Base-by-base conservation (phyloP, 2,113 vertebrate species). In the Chinchilla lanigera region DNA sequence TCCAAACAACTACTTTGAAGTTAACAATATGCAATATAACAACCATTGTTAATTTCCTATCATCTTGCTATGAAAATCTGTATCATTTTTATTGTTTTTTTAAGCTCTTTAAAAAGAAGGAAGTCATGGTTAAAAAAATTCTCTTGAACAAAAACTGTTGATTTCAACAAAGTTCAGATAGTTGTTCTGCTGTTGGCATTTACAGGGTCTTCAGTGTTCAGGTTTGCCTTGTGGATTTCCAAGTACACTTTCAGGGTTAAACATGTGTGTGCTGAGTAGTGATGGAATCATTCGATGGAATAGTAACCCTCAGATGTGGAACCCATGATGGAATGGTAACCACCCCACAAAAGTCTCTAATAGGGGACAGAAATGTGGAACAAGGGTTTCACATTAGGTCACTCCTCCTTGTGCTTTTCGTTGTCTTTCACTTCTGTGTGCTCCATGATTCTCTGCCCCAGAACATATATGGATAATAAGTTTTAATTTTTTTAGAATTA, bases 291-390 rank as follows among this genome's bases (percentile, higher is more conserved):
- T 10, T 35, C 5, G 7, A 5, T 33, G 8, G 16, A 63, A n/a
- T 0, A 1, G 10, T 4, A 9, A 0, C 44, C 33, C 6, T 30
- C 2, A 19, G 54, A 60, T 58, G 9, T 2, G 11, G 17, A 0
- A 0, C 4, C 52, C 22, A 3, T 16, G n/a, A 30, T 8, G 73
- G 73, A 30, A 30, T 47, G 26, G 26, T 30, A 4, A 24, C 67
- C 20, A 0, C 0, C 52, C 28, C 35, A 9, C 1, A 6, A 1
- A 54, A 77, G 8, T 41, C 38, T 14, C 67, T 41, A 26, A 1
- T 1, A 14, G 22, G 3, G 4, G 20, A 5, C 35, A 52, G 1
- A 1, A 26, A 6, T 7, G 0, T 0, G 3, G 30, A 54, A 10
- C 14, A 24, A 12, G 19, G 0, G 50, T 8, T 4, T 24, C 12